Base-by-base conservation (phyloP, 1,140 invertebrate species). In the Whitmania pigra region DNA sequence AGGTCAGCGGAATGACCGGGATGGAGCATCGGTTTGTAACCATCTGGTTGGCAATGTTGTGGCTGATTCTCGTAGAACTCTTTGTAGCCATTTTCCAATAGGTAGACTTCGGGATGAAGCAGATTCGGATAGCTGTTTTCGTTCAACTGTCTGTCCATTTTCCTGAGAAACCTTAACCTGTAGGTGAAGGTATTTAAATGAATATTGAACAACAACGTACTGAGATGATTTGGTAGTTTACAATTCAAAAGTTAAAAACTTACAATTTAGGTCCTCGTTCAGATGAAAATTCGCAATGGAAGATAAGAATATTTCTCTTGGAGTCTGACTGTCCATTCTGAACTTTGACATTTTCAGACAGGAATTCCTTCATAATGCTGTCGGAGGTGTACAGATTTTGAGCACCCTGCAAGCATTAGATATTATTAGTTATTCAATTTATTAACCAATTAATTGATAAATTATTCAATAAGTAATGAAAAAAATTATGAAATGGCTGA, bases 201-300 rank as follows among this genome's bases (percentile, higher is more conserved):
- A 20, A 27, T 67, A 57, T 57, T 57, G 25, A 2, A n/a, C n/a
- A n/a, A n/a, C n/a, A n/a, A n/a, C n/a, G n/a, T n/a, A n/a, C n/a
- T n/a, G n/a, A n/a, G n/a, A n/a, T n/a, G n/a, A n/a, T n/a, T n/a
- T n/a, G n/a, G n/a, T n/a, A n/a, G n/a, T n/a, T n/a, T n/a, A n/a
- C n/a, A n/a, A n/a, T n/a, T 57, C 25, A 57, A 2, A 57, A 29
- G 40, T 53, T 18, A n/a, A n/a, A n/a, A n/a, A 25, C 69, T 71
- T 87, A 91, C 87, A 97, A 83, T 75, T 87, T 90, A 4, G 96
- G 96, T 36, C 91, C 96, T 63, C 96, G 85, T 82, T 97, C 90
- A 72, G 91, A 90, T 0, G 94, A 97, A 83, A 97, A 99, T 83
- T 99, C 96, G 82, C 96, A 99, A 79, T 99, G 96, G 79, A 99